Base-by-base conservation (phyloP, 2,888 invertebrate genomes). In the Synergus gifuensis region DNA sequence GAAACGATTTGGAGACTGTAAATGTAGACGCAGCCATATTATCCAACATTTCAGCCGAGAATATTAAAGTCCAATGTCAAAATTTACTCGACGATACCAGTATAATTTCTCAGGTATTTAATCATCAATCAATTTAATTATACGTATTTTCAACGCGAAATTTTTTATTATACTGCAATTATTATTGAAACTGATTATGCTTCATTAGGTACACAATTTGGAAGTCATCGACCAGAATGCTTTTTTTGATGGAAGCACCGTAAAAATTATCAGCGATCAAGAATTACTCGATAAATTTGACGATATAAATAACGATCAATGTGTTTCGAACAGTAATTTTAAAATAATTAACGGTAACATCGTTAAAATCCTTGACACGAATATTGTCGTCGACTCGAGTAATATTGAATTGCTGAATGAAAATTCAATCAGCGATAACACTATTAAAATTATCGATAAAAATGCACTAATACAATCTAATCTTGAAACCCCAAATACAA, bases 21-120 rank as follows among this genome's bases (percentile, higher is more conserved):
- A 90, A 91, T 84, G 83, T 92, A 54, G 91, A 92, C 64, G 79
- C 91, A 69, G 83, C 88, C 40, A 89, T 91, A 77, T 83, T 92
- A 79, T 83, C 89, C 7, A 83, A 86, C 40, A 86, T 85, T 80
- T 89, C 90, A 78, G 88, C 87, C 22, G 91, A 89, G 67, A 90
- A 86, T 81, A 88, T 90, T 64, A 88, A 87, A 85, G 89, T 88
- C 28, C 89, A 88, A 80, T 89, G 88, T 82, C 87, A 88, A 76
- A 86, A 84, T 76, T 84, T 91, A 44, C 81, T 91, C 63, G 87
- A 89, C 64, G 88, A 90, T 82, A 86, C 83, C 64, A 87, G 84
- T 79, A 88, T 90, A 49, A 88, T 90, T 84, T 87, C 91, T 42
- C 90, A 91, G 88, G 91, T 90, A 88, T 79, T 12, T 69, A 28